Evolutionary conservation across 2,888 invertebrate genomes (phyloP).

Genomic region (Sceliomorpha sp.): DNA sequence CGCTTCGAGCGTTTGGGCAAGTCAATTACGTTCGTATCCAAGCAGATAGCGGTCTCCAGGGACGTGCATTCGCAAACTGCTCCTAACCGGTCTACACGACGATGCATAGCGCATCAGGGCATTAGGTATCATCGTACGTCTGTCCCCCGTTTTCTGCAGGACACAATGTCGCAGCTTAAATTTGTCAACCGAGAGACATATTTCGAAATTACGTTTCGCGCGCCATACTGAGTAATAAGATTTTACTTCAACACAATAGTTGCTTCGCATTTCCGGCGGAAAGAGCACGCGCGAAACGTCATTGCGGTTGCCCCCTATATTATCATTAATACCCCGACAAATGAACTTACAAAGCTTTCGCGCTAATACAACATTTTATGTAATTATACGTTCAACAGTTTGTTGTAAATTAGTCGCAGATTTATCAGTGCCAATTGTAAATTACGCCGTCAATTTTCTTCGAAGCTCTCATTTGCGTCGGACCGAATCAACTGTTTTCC

Average conservation of each 20-base stretch:
- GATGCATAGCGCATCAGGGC: constrained; percentile 27
- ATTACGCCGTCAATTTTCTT: too few species aligned
- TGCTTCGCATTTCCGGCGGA: neutral
- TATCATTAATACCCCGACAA: too few species aligned
- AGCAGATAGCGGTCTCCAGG: constrained; percentile 64
- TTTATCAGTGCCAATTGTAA: too few species aligned
- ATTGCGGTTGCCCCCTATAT: too few species aligned
- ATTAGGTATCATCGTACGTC: constrained; percentile 36
- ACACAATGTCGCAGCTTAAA: constrained; percentile 17
- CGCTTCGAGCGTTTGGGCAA: constrained; percentile 59
- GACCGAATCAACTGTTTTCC: too few species aligned
- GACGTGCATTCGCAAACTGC: constrained; percentile 59
- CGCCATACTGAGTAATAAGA: constrained; percentile 4
- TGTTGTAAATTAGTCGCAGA: too few species aligned
- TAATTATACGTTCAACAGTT: too few species aligned
- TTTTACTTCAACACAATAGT: neutral
- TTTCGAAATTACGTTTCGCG: constrained; percentile 18
- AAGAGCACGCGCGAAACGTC: neutral
- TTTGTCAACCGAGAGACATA: constrained; percentile 17
- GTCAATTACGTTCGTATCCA: constrained; percentile 73
- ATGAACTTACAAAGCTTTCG: too few species aligned
- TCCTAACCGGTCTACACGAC: constrained; percentile 54
- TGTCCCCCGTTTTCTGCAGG: constrained; percentile 28
- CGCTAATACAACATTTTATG: too few species aligned
- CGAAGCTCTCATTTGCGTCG: too few species aligned